These are phyloP conservation scores for Megaceryle maxima DNA, from an alignment of 2,113 vertebrate species.

Conservation along the genomic window DNA sequence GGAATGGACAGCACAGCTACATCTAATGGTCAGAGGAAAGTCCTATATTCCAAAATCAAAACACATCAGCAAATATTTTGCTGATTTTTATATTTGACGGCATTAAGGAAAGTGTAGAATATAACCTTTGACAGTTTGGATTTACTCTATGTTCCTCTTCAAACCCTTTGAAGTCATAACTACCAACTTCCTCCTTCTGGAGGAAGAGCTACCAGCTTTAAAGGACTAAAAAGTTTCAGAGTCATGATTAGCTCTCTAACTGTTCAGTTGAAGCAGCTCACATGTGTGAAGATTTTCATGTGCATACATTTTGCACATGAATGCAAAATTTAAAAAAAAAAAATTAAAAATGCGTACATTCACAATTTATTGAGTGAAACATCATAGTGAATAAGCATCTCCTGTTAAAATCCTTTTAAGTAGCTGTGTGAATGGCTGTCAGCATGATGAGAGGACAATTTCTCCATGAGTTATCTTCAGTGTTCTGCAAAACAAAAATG, in stretches of 20 bases:
- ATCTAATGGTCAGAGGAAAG: not conserved
- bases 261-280: not conserved
- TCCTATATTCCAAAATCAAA: not conserved
- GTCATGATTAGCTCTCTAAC: not conserved
- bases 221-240: not conserved
- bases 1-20: not conserved
- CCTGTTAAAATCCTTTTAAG: not conserved
- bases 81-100: not conserved
- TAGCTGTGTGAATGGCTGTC: not conserved
- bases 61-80: not conserved
- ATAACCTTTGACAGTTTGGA: not conserved
- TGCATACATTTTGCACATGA: not conserved
- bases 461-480: not conserved
- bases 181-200: no score
- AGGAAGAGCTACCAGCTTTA: not conserved
- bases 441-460: not conserved
- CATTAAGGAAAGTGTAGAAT: not conserved
- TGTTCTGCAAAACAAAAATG: not conserved
- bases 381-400: not conserved
- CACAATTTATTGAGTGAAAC: not conserved
- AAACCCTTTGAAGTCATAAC: not conserved
- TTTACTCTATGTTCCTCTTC: not conserved
- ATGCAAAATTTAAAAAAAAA: no score
- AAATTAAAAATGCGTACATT: no score
- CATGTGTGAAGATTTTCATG: not conserved